These are phyloP conservation scores for Strix uralensis DNA, from an alignment of 2,113 vertebrate genomes.

Conservation along the genomic window DNA sequence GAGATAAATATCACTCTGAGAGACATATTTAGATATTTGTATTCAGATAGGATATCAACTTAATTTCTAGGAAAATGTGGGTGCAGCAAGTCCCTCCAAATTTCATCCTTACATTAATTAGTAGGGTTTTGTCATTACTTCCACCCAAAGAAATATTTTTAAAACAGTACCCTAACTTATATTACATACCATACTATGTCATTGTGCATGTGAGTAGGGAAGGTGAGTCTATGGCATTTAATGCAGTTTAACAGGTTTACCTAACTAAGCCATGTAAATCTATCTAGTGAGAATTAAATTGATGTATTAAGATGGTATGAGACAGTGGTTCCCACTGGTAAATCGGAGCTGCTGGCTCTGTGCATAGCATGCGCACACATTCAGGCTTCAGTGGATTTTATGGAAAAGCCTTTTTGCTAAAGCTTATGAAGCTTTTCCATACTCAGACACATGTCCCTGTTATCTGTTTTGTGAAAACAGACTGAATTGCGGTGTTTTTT, in stretches of 20 bases:
- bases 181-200: neutral
- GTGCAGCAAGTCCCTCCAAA: neutral
- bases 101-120: neutral
- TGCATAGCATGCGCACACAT: neutral
- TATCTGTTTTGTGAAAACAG: neutral
- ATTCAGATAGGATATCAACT: neutral
- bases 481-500: neutral
- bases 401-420: neutral
- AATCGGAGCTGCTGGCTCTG: neutral
- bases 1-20: neutral
- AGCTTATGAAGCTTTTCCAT: neutral
- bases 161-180: neutral
- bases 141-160: neutral
- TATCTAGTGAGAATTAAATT: neutral
- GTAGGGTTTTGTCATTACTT: neutral
- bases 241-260: neutral
- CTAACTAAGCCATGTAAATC: neutral
- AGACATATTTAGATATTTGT: neutral
- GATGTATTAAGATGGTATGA: neutral
- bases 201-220: neutral
- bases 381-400: neutral
- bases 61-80: neutral
- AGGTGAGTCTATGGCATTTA: neutral
- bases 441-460: neutral
- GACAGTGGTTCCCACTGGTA: neutral